phyloP scores from a whole-genome alignment of 2,888 invertebrate genomes.

The Drosophila fungiperda region DNA sequence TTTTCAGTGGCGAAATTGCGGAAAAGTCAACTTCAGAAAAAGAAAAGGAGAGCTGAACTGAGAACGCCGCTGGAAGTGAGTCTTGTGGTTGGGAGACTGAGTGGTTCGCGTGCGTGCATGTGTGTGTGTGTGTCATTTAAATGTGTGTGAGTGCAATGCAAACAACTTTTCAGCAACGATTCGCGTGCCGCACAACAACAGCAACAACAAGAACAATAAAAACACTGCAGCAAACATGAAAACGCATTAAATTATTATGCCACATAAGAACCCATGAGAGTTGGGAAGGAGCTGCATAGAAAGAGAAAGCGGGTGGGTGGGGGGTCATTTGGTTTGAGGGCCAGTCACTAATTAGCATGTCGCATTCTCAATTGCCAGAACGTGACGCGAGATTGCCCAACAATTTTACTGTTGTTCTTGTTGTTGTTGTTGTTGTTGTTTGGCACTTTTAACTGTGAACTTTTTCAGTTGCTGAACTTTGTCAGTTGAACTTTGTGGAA shows the following conservation, averaged over 20 bases:
- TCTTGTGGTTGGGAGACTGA: neutral
- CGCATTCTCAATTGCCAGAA: slow-evolving; percentile 75
- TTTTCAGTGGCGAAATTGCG: slow-evolving; percentile 77
- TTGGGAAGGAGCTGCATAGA: neutral
- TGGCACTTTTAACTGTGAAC: slow-evolving; percentile 29
- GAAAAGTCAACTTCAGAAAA: slow-evolving; percentile 52
- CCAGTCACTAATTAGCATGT: slow-evolving; percentile 71
- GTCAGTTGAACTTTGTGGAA: slow-evolving; percentile 24
- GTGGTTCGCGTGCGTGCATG: neutral
- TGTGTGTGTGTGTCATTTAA: neutral
- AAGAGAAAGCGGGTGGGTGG: neutral
- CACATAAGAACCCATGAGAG: slow-evolving; percentile 37
- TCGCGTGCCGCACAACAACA: slow-evolving; percentile 42
- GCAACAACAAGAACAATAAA: slow-evolving; percentile 8
- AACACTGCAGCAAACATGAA: slow-evolving; percentile 48
- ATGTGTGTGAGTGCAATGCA: slow-evolving; percentile 53
- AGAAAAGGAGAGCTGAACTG: slow-evolving; percentile 33
- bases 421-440: neutral
- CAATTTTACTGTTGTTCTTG: neutral
- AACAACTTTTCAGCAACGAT: slow-evolving; percentile 60
- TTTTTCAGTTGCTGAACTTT: slow-evolving; percentile 46
- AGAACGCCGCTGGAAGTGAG: neutral
- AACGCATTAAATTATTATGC: slow-evolving; percentile 73
- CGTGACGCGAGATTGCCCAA: slow-evolving; percentile 67
- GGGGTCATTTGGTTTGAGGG: slow-evolving; percentile 25